Base-by-base conservation (phyloP, 2,113 vertebrate species). In the Elgaria multicarinata region DNA sequence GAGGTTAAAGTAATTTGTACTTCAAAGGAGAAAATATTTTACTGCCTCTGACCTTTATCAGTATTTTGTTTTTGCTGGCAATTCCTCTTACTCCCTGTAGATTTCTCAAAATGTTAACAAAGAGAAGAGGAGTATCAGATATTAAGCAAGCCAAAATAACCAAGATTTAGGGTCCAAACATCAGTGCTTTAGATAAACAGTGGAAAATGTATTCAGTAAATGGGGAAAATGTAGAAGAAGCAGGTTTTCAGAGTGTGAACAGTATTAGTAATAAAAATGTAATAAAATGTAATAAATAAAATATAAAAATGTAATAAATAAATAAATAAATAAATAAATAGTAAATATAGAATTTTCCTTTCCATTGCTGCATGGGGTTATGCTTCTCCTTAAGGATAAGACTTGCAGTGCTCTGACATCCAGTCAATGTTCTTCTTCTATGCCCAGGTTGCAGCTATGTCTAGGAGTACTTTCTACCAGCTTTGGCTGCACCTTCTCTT, bases 11-110 rank as follows among this genome's bases (percentile, higher is more conserved):
- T 87, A 94, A 94, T 95, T 95, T 95, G 89, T 93, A 89, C 16
- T 93, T 92, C 87, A 92, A 31, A 33, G 77, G 33, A 85, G 8
- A 67, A 85, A 67, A 82, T 67, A 91, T 53, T 94, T 94, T 91
- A 90, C 14, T 95, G 14, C 5, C 75, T 94, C 95, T 95, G 93
- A 91, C 39, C 72, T 94, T 95, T 94, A n/a, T 80, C 62, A 91
- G 88, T 94, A 44, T 94, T 95, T 95, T 93, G 36, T 90, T 90
- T 89, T 46, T 90, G 39, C 89, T 91, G 94, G 3, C 31, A 53
- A 93, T 90, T 89, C 89, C 22, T 90, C 85, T 91, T 81, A 58
- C 74, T 87, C 10, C 42, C 36, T 83, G 36, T 0, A 91, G 83
- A 79, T 90, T 85, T 78, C 31, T 85, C 64, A 72, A 89, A 36